A percentile compares a stretch with the other conserved stretches of the same genome.
phyloP scores from a whole-genome alignment of 2,888 invertebrate genomes.

The Sphecodes monilicornis region DNA sequence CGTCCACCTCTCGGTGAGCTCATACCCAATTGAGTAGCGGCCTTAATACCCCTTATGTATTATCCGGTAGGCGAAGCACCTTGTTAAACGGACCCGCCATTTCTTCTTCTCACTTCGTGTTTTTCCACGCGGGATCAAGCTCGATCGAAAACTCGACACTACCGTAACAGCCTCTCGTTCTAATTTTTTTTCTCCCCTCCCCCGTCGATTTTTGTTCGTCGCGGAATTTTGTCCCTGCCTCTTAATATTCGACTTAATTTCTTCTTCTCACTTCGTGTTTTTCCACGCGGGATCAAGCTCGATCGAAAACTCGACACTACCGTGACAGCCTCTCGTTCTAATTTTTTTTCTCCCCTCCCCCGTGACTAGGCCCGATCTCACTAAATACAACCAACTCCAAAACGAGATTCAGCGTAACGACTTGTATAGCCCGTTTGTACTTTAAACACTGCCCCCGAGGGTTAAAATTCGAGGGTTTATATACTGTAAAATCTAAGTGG shows the following conservation, averaged over 20 bases:
- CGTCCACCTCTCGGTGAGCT: constrained; percentile 77
- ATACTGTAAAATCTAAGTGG: too few species aligned
- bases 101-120: constrained; percentile 65
- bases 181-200: neutral
- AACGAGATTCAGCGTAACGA: too few species aligned
- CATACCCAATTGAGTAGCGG: constrained; percentile 76
- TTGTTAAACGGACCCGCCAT: constrained; percentile 69
- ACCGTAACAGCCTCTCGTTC: constrained; percentile 45
- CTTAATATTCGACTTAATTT: neutral
- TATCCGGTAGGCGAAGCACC: constrained; percentile 74
- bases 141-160: constrained; percentile 59
- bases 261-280: constrained; percentile 64
- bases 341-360: neutral
- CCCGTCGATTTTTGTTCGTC: neutral
- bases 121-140: constrained; percentile 47
- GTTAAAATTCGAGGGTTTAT: too few species aligned
- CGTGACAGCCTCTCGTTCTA: constrained; percentile 39
- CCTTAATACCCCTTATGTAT: constrained; percentile 78
- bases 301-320: constrained; percentile 59
- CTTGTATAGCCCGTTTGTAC: too few species aligned
- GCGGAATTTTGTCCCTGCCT: neutral
- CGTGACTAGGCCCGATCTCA: too few species aligned
- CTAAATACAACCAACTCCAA: too few species aligned
- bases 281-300: constrained; percentile 47
- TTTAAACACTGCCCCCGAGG: too few species aligned